Conservation (phyloP, 2,888 invertebrate genomes). For the Agrochola macilenta region DNA sequence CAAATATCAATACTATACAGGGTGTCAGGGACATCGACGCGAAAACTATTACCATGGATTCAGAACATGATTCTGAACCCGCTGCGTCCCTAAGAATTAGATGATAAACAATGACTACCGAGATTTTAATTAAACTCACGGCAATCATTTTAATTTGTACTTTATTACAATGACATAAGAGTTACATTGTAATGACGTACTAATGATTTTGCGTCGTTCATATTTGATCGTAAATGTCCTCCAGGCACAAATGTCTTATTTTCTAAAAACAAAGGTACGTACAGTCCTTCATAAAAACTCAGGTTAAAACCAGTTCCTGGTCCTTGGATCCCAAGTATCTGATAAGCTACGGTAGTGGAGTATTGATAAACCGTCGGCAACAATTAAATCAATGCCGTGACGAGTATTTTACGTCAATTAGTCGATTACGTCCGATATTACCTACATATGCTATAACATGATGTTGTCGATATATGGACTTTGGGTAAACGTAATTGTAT, state of each 20-base stretch:
- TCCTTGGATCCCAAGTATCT: slow-evolving; percentile 27
- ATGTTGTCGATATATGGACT: slow-evolving; percentile 34
- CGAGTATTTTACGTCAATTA: slow-evolving; percentile 56
- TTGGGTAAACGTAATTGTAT: slow-evolving; percentile 11
- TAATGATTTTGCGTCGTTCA: background rate
- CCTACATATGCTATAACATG: slow-evolving; percentile 51
- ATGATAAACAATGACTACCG: background rate
- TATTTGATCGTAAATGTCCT: background rate
- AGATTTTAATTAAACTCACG: background rate
- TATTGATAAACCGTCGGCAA: slow-evolving; percentile 47
- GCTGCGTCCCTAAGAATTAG: background rate
- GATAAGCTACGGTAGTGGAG: slow-evolving; percentile 54
- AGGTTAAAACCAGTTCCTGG: slow-evolving; percentile 31
- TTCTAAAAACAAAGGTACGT: background rate
- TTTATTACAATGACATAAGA: background rate
- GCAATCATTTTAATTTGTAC: background rate
- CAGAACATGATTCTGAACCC: no score
- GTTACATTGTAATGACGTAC: background rate
- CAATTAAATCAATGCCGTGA: slow-evolving; percentile 65
- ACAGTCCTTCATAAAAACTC: slow-evolving; percentile 3
- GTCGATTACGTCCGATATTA: slow-evolving; percentile 62
- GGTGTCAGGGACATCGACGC: no score
- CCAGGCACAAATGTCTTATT: background rate
- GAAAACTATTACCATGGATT: no score
- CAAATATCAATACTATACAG: no score